These are phyloP conservation scores for Drosophila meridiana DNA, from an alignment of 2,888 invertebrate genomes.

Conservation along the genomic window DNA sequence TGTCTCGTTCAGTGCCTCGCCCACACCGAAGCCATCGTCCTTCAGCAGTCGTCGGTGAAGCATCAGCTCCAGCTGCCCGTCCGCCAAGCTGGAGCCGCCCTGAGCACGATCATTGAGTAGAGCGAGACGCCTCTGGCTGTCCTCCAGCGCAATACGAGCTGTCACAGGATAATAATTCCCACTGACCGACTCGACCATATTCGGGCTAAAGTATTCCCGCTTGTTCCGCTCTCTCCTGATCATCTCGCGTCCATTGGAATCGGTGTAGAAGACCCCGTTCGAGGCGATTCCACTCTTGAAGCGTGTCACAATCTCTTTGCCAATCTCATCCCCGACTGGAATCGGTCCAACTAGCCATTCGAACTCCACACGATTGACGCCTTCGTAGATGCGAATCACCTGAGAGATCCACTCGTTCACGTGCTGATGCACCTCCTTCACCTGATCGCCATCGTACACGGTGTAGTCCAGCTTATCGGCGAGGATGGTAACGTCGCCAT, in stretches of 20 bases:
- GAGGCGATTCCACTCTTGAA: conserved; percentile 89
- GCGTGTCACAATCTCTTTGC: conserved; percentile 93
- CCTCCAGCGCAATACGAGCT: conserved; percentile 90
- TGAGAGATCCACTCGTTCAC: conserved; percentile 91
- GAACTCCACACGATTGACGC: conserved; percentile 87
- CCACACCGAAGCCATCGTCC: conserved; percentile 97
- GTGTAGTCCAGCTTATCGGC: conserved; percentile 65
- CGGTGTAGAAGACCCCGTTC: conserved; percentile 92
- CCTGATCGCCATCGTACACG: conserved; percentile 87
- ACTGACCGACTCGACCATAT: conserved; percentile 88
- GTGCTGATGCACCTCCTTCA: conserved; percentile 88
- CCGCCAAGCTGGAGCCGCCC: conserved; percentile 91
- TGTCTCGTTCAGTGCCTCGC: conserved; percentile 94
- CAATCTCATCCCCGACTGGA: conserved; percentile 87
- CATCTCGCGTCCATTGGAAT: conserved; percentile 96
- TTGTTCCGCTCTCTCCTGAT: conserved; percentile 88
- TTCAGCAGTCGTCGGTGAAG: conserved; percentile 92
- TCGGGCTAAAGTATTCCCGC: conserved; percentile 91
- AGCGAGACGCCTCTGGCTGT: conserved; percentile 84
- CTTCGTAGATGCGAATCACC: conserved; percentile 89
- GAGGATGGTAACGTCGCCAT: conserved; percentile 76
- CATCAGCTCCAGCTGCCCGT: conserved; percentile 94
- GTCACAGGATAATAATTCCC: conserved; percentile 98
- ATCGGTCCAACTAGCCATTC: conserved; percentile 93
- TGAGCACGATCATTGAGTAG: conserved; percentile 91